Base-by-base conservation (phyloP, 2,113 vertebrate species). In the Carollia perspicillata region DNA sequence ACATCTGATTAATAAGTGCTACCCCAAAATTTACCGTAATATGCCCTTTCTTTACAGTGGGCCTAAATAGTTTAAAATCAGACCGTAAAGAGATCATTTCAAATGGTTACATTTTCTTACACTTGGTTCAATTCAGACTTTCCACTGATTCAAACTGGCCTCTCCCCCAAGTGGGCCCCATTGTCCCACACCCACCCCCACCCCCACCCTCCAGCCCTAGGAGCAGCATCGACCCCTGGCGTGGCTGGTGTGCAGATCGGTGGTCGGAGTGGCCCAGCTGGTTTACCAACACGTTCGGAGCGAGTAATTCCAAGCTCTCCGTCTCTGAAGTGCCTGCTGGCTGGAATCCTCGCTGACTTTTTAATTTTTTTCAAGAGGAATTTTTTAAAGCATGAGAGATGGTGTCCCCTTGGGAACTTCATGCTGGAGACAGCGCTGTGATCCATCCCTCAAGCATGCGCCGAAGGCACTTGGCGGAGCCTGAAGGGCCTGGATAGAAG, bases 101-200 rank as follows among this genome's bases (percentile, higher is more conserved):
- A 65, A 93, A 55, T 26, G 42, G 22, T 14, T 86, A 1, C 2
- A 37, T 55, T 49, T 55, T 68, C 72, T 79, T 66, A 55, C 22
- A 40, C 22, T 92, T 53, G 9, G 37, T 78, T 47, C 65, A 84
- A 84, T 72, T 55, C n/a, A 33, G 23, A 18, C 65, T 53, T 63
- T 20, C 47, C 47, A 30, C 37, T 44, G 65, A 53, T 33, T 49
- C 30, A 28, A 8, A 83, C 0, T 6, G 20, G 60, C 51, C 37
- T 58, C 11, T 35, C 47, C 33, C 60, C 47, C 26, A 72, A 47
- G 63, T 30, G 75, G 5, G 17, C 44, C 80, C 17, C 1, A 7
- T 10, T 23, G 1, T 2, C 33, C 6, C 9, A 11, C 23, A 7
- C 20, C 33, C n/a, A n/a, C n/a, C n/a, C n/a, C n/a, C n/a, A n/a